Percentiles rank a stretch among this genome's conserved stretches.
Evolutionary conservation across 2,113 vertebrate species (phyloP).

Genomic region (Leuciscus idus): DNA sequence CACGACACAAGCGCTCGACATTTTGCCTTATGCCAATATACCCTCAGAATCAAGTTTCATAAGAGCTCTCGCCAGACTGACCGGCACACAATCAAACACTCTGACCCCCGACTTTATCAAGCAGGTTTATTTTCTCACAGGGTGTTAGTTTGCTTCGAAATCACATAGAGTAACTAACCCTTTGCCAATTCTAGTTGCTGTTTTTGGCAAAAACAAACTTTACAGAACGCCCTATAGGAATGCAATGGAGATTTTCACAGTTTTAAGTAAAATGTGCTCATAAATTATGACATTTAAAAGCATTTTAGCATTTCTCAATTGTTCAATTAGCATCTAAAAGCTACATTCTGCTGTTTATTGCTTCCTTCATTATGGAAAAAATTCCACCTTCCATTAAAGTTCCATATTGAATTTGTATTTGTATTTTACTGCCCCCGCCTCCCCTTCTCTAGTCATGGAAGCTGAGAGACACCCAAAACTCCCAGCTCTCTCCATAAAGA

Average conservation of each 20-base stretch:
- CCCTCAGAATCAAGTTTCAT: conserved; percentile 57
- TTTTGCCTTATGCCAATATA: conserved; percentile 52
- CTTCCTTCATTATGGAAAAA: neutral
- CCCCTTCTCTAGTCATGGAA: conserved; percentile 27
- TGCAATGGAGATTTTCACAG: neutral
- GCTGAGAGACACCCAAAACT: conserved; percentile 58
- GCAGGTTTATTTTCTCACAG: conserved; percentile 60
- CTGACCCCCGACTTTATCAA: neutral
- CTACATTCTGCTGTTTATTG: neutral
- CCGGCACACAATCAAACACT: neutral
- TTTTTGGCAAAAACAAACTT: neutral
- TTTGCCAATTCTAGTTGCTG: neutral
- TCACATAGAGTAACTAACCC: neutral
- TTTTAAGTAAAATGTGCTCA: neutral
- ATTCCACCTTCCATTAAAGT: too few relatives aligned
- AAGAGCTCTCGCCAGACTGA: neutral
- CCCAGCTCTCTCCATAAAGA: conserved; percentile 43
- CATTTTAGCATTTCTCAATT: neutral
- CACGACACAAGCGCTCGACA: conserved; percentile 33
- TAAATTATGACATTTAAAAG: neutral
- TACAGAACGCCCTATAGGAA: neutral
- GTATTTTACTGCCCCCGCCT: too few relatives aligned
- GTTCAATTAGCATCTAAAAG: neutral
- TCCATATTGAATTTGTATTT: too few relatives aligned
- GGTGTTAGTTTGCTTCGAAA: conserved; percentile 45